Evolutionary conservation across 2,113 vertebrate species (phyloP), one percentile per base, ranked within the genome.

Genomic region (Pygoscelis antarcticus): DNA sequence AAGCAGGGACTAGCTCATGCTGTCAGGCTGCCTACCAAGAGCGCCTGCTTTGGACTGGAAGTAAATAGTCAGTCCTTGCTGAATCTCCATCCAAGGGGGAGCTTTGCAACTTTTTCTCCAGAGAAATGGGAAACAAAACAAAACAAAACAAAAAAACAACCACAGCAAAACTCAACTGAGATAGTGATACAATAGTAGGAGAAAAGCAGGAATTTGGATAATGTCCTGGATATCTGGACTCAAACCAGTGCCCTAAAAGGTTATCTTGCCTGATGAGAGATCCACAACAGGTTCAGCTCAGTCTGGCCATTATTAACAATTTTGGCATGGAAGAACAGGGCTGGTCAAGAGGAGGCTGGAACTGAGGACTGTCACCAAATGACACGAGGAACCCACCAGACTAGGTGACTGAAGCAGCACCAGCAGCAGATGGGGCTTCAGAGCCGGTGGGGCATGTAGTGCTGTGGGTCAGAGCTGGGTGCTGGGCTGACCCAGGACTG

Each of bases 21-120:
- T 94, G 82, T 93, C 95, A 95, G 55, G 40, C 70, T 90, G 83
- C 65, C 80, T 60, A 85, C 42, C 62, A 82, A 87, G 52, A 58
- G 46, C 5, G 2, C 47, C 71, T 87, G 76, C 82, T 93, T 91
- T 49, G 36, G 61, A 57, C 57, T 87, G 64, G 75, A 81, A 92
- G 11, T 71, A 69, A 91, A 83, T 5, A 88, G 61, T 32, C 51
- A 66, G 32, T 51, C n/a, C 36, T 75, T 88, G 70, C n/a, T 79
- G 52, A 93, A 55, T 70, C 60, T 86, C n/a, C 21, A 68, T 26
- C 23, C 16, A 83, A 69, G 44, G 11, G 8, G 38, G 15, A 89
- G 8, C 4, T 90, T 58, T 92, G 25, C n/a, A 84, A 57, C 7
- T 5, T 64, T 61, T 79, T 64, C 65, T 75, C 20, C 47, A 47